These are phyloP conservation scores for Capreolus pygargus DNA, from an alignment of 2,113 vertebrate species.

Conservation along the genomic window DNA sequence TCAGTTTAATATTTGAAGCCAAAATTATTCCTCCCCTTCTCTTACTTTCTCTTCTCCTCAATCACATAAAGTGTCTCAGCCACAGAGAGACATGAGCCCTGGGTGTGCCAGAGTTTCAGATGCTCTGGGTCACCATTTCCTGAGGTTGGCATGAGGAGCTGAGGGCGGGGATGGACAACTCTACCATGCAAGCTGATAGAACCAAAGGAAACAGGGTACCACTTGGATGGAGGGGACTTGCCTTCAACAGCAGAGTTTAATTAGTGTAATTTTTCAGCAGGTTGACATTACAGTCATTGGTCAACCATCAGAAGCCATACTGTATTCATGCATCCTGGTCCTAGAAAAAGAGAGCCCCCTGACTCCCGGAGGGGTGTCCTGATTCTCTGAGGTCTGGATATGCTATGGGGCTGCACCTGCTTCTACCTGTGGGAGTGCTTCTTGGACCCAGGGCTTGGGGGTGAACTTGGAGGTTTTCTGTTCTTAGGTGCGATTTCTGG, in stretches of 20 bases:
- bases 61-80: not conserved
- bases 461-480: not conserved
- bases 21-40: not conserved
- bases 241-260: not conserved
- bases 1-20: not conserved
- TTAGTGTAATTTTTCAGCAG: not conserved
- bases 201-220: not conserved
- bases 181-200: not conserved
- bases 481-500: slow-evolving; percentile 71
- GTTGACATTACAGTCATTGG: not conserved
- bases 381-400: not conserved
- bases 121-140: not conserved
- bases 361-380: not conserved
- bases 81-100: not conserved
- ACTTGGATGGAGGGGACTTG: no score
- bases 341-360: not conserved
- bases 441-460: not conserved
- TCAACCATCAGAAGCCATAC: not conserved
- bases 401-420: not conserved
- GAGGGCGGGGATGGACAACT: not conserved
- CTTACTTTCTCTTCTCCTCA: not conserved
- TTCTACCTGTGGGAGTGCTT: not conserved
- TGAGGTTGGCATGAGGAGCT: not conserved
- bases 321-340: not conserved
- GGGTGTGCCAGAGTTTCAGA: not conserved